phyloP scores from a whole-genome alignment of 2,113 vertebrate species.

The Psilopsiagon aurifrons region DNA sequence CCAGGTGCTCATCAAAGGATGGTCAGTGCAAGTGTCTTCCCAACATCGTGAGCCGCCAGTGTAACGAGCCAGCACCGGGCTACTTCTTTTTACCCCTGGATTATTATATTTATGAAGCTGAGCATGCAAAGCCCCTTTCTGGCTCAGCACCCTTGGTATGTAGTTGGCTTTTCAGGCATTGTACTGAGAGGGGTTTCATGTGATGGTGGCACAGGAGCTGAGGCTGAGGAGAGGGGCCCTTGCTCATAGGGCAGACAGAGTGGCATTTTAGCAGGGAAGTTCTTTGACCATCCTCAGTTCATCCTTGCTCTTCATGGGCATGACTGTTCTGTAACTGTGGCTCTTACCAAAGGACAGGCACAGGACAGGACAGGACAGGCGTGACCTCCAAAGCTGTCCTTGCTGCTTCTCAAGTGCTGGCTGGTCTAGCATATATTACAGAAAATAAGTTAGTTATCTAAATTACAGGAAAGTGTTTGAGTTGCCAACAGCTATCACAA shows the following conservation, averaged over 20 bases:
- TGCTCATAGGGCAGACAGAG: fast-evolving
- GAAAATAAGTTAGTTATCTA: conserved; percentile 1
- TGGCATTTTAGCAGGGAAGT: background rate
- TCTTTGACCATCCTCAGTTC: background rate
- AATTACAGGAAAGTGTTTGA: background rate
- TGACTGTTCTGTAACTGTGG: background rate
- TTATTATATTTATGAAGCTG: conserved; percentile 89
- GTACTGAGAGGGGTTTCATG: background rate
- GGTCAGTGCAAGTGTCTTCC: conserved; percentile 85
- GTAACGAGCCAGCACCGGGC: conserved; percentile 78
- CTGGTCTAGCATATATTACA: background rate
- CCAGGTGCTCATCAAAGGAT: conserved; percentile 75
- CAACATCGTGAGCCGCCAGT: conserved; percentile 78
- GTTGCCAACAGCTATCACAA: background rate
- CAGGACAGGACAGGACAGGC: background rate
- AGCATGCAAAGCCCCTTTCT: conserved; percentile 73
- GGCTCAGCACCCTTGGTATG: conserved; percentile 73
- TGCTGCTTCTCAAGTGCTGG: background rate
- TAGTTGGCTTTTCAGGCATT: background rate
- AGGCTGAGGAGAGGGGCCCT: background rate
- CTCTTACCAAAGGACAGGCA: background rate
- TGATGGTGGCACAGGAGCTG: fast-evolving
- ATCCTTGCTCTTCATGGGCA: background rate
- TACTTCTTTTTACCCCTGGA: conserved; percentile 84
- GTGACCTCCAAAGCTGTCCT: background rate